Evolutionary conservation across 2,113 vertebrate species (phyloP), one percentile per base, ranked within the genome.

Genomic region (Brienomyrus brachyistius): DNA sequence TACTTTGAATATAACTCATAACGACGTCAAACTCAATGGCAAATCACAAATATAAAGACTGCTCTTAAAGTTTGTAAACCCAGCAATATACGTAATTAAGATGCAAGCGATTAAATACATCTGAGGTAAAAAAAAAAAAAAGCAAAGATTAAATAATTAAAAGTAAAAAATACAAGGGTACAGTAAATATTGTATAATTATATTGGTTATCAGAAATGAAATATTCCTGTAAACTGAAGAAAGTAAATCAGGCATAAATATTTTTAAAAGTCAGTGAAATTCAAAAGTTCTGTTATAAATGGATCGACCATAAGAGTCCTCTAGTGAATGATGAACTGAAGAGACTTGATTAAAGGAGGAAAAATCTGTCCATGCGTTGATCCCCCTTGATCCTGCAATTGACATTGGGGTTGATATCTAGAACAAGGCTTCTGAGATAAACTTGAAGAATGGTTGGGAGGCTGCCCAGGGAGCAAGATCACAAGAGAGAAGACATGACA

Each of bases 51-150:
- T 21, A 54, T 51, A 40, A 66, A 88, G 52, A 88, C 40, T n/a
- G 54, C 54, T 59, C 40, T 88, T 88, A 31, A 88, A 47, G 21
- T 66, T 43, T 66, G 40, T 66, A 66, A 66, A 45, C 31, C 23
- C 15, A 56, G 31, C 15, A 87, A 56, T 87, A 87, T 1, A 56
- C 10, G 5, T 56, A 35, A 17, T 87, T 54, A 35, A 56, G 47
- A 66, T 62, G 56, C 87, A 88, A 88, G 87, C 56, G n/a, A 47
- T 88, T 88, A 59, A 88, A 31, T 88, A 27, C 9, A n/a, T 1
- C 23, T 62, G 21, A 88, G 40, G 48, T 27, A 45, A 31, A 45
- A 59, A 88, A 59, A 62, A 59, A 88, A 59, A 62, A 13, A 8
- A 47, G 54, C 56, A 47, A 35, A n/a, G 59, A 88, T 23, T 47